A percentile compares a stretch with the other conserved stretches of the same genome.
These are phyloP conservation scores for Thecophora atra DNA, from an alignment of 2,888 invertebrate genomes.

Conservation along the genomic window DNA sequence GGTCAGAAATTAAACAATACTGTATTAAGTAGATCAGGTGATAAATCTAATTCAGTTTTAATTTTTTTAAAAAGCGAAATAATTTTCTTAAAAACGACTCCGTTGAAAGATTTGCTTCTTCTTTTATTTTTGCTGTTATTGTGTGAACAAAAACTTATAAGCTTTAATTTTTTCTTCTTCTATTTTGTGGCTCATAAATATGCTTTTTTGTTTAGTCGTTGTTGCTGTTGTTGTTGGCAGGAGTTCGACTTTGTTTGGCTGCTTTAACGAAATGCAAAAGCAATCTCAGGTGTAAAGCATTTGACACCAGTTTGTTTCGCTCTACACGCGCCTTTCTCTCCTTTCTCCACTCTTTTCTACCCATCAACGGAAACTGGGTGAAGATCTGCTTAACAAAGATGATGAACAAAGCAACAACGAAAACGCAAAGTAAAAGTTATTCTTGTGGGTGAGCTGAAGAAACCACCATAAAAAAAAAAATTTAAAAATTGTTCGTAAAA, in stretches of 20 bases:
- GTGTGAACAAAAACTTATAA: background rate
- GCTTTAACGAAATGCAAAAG: background rate
- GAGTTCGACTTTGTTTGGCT: background rate
- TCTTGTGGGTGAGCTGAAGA: slow-evolving; percentile 37
- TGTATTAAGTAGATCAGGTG: background rate
- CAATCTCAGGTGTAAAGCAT: background rate
- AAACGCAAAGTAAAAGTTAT: slow-evolving; percentile 37
- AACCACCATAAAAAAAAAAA: background rate
- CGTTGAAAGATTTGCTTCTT: background rate
- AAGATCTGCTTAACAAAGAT: background rate
- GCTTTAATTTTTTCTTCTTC: background rate
- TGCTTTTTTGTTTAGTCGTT: background rate
- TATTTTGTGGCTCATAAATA: background rate
- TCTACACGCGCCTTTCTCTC: background rate
- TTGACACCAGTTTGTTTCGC: background rate
- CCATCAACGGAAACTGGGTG: background rate
- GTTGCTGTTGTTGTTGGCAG: background rate
- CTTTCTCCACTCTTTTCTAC: background rate
- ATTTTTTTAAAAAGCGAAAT: background rate
- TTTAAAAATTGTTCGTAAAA: background rate
- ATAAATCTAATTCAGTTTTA: background rate
- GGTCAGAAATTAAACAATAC: background rate
- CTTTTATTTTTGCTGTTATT: background rate
- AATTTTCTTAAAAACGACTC: background rate
- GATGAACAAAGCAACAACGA: slow-evolving; percentile 10